These are phyloP conservation scores for Acropora tenuis DNA, from an alignment of 64 coral and sea anemone genomes.

Conservation along the genomic window DNA sequence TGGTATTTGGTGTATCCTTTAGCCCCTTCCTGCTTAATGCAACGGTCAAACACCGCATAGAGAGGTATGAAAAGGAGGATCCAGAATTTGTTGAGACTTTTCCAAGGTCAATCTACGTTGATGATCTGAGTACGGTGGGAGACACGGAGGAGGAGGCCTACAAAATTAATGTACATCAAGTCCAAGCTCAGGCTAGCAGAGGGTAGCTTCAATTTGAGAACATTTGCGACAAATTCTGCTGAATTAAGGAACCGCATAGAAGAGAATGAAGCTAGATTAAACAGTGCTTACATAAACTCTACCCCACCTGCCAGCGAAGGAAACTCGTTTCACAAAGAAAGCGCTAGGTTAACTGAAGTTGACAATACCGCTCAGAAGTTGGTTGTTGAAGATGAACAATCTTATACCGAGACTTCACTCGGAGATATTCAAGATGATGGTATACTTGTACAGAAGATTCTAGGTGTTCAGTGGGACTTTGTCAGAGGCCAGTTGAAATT, in stretches of 20 bases:
- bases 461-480: neutral
- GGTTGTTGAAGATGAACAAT: neutral
- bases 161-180: conserved; percentile 4
- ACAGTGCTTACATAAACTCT: too few species aligned
- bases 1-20: conserved; percentile 50
- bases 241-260: neutral
- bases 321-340: too few species aligned
- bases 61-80: conserved; percentile 6
- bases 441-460: too few species aligned
- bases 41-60: conserved; percentile 28
- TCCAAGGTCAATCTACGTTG: conserved; percentile 29
- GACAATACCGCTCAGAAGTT: too few species aligned
- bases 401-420: neutral
- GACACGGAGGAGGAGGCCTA: conserved; percentile 6
- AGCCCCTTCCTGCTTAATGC: conserved; percentile 35
- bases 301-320: too few species aligned
- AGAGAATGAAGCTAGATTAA: conserved; percentile 6
- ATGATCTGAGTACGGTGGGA: conserved; percentile 21
- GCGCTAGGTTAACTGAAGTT: too few species aligned
- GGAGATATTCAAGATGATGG: too few species aligned
- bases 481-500: neutral
- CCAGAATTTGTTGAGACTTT: conserved; percentile 12
- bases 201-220: conserved; percentile 71
- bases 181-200: conserved; percentile 26
- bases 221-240: conserved; percentile 24